Evolutionary conservation across 1,140 invertebrate species (phyloP).

Genomic region (Sarcophaga bullata): DNA sequence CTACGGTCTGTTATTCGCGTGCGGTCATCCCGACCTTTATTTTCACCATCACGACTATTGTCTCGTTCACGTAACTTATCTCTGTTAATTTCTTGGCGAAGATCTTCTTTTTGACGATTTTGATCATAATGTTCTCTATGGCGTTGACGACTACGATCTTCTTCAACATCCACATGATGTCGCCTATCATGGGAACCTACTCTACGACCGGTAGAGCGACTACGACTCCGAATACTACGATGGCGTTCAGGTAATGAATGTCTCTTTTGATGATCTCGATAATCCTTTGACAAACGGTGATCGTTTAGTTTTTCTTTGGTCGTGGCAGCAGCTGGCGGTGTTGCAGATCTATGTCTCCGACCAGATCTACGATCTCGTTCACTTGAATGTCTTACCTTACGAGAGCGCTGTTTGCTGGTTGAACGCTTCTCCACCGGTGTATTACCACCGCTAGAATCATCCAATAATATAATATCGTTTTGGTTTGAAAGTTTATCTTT

Average conservation of each 20-base stretch:
- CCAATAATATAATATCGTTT: slow-evolving; percentile 66
- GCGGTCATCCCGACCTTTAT: slow-evolving; percentile 52
- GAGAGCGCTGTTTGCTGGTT: background rate
- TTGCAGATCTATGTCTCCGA: background rate
- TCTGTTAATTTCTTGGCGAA: slow-evolving; percentile 62
- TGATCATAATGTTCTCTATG: slow-evolving; percentile 63
- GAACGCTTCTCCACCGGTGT: slow-evolving; percentile 56
- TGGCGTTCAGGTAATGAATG: background rate
- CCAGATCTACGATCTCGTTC: slow-evolving; percentile 30
- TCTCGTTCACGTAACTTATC: slow-evolving; percentile 61
- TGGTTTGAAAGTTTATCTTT: slow-evolving; percentile 64
- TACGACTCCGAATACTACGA: slow-evolving; percentile 44
- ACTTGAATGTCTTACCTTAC: slow-evolving; percentile 16
- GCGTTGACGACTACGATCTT: slow-evolving; percentile 48
- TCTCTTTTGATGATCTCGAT: background rate
- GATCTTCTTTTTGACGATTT: slow-evolving; percentile 63
- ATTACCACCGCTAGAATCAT: slow-evolving; percentile 65
- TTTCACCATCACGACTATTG: slow-evolving; percentile 54
- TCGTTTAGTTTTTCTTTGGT: background rate
- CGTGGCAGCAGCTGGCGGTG: background rate
- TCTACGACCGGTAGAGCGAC: slow-evolving; percentile 50
- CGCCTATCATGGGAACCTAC: slow-evolving; percentile 40
- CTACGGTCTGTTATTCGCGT: slow-evolving; percentile 47
- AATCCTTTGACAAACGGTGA: background rate
- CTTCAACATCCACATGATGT: slow-evolving; percentile 49